These are phyloP conservation scores for Gobionotothen gibberifrons DNA, from an alignment of 2,797 vertebrate genomes.

Conservation along the genomic window DNA sequence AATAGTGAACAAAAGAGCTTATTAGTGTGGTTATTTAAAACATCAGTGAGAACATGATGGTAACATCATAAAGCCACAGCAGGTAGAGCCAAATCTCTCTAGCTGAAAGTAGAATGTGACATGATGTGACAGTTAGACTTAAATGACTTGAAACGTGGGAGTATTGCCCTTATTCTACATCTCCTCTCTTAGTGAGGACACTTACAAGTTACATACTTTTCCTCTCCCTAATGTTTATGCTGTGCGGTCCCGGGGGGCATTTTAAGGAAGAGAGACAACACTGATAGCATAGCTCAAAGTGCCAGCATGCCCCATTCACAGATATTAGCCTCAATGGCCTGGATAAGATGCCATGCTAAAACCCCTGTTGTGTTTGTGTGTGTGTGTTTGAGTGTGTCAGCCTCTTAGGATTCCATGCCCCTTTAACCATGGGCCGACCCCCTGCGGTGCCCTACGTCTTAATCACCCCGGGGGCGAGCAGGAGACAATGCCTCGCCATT, in stretches of 20 bases:
- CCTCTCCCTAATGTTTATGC: conserved; percentile 44
- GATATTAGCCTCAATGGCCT: conserved; percentile 81
- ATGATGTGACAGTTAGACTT: conserved; percentile 21
- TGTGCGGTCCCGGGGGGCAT: conserved; percentile 49
- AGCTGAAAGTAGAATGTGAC: conserved; percentile 7
- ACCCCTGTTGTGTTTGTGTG: conserved; percentile 72
- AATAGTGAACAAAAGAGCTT: conserved; percentile 23
- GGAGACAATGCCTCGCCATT: conserved; percentile 64
- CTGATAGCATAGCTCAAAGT: conserved; percentile 56
- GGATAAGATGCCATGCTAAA: conserved; percentile 70
- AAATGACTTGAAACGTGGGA: conserved; percentile 27
- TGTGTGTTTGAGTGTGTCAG: conserved; percentile 33
- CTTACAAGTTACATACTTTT: conserved; percentile 18
- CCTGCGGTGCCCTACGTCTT: conserved; percentile 61
- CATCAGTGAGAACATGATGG: background rate
- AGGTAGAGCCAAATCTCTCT: background rate
- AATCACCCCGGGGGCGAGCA: conserved; percentile 66
- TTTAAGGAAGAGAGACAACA: conserved; percentile 51
- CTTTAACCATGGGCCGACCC: conserved; percentile 61
- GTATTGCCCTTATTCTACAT: conserved; percentile 20
- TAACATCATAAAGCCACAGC: conserved; percentile 5
- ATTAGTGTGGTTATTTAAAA: conserved; percentile 18
- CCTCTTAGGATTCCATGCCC: conserved; percentile 63
- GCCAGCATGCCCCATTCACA: conserved; percentile 73
- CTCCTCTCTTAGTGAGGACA: conserved; percentile 12